Evolutionary conservation across 35 echinoderm and acorn worm species (phyloP).

Genomic region (Stichopus chloronotus): DNA sequence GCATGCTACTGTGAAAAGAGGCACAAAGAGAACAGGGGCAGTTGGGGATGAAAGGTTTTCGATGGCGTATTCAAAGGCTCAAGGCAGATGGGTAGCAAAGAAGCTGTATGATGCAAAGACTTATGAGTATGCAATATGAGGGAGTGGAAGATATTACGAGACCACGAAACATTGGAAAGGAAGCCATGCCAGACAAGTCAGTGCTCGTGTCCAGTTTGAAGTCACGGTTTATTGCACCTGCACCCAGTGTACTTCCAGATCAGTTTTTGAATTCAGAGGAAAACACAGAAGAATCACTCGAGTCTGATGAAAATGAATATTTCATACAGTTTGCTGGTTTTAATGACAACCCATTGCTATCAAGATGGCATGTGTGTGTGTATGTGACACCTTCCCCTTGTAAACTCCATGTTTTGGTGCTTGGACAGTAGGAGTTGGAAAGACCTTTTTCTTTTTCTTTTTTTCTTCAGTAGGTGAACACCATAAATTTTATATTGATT

Average conservation of each 20-base stretch:
- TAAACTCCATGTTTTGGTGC: too few species aligned
- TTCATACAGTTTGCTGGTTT: too few species aligned
- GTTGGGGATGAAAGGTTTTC: neutral
- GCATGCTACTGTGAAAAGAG: conserved; percentile 46
- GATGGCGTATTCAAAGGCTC: neutral
- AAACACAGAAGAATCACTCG: neutral
- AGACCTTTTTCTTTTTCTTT: too few species aligned
- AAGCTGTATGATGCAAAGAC: neutral
- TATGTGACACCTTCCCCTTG: too few species aligned
- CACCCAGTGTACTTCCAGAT: conserved; percentile 23
- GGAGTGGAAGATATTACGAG: neutral
- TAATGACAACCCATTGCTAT: too few species aligned
- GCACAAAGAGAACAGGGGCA: neutral
- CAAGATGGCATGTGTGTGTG: too few species aligned
- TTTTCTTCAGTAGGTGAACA: too few species aligned
- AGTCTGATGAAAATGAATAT: neutral
- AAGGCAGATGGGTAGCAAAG: neutral
- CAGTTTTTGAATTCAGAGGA: neutral
- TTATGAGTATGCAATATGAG: neutral
- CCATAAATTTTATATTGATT: too few species aligned
- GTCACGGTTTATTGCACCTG: neutral
- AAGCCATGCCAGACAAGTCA: neutral
- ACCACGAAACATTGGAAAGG: conserved; percentile 15
- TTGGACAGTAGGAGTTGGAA: too few species aligned
- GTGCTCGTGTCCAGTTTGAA: neutral